Evolutionary conservation across 2,113 vertebrate genomes (phyloP).

Genomic region (Abramis brama): DNA sequence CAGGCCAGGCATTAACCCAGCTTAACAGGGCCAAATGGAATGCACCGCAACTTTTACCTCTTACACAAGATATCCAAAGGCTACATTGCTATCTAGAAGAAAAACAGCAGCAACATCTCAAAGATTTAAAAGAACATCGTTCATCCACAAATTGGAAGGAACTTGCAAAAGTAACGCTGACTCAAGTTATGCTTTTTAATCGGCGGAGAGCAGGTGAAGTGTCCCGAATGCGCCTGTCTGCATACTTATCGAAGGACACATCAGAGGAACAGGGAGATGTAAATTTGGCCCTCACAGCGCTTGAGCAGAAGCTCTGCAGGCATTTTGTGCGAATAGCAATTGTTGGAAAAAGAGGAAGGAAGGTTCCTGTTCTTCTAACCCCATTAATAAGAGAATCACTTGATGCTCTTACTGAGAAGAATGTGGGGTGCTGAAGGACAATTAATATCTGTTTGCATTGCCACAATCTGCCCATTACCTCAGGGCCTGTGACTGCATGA

Average conservation of each 20-base stretch:
- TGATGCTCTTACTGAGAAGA: slow-evolving; percentile 24
- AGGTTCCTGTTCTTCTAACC: slow-evolving; percentile 16
- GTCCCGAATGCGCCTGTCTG: slow-evolving; percentile 35
- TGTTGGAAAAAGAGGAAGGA: slow-evolving; percentile 41
- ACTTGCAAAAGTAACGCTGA: slow-evolving; percentile 27
- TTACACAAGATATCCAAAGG: slow-evolving; percentile 39
- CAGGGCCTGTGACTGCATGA: slow-evolving; percentile 41
- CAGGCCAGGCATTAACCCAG: not conserved
- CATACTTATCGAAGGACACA: slow-evolving; percentile 15
- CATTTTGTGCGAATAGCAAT: slow-evolving; percentile 37
- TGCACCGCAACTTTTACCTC: slow-evolving; percentile 10
- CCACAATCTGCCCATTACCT: slow-evolving; percentile 5
- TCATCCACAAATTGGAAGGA: slow-evolving; percentile 2
- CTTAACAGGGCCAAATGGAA: slow-evolving; percentile 37
- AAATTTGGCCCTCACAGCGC: slow-evolving; percentile 25
- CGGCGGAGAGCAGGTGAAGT: slow-evolving; percentile 46
- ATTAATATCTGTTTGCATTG: slow-evolving; percentile 45
- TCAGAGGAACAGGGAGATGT: slow-evolving; percentile 28
- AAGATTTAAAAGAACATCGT: not conserved
- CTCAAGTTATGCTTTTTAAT: slow-evolving; percentile 40
- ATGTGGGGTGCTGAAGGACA: slow-evolving; percentile 42
- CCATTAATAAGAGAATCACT: slow-evolving; percentile 28
- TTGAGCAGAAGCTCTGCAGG: slow-evolving; percentile 38
- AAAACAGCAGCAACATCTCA: slow-evolving; percentile 6
- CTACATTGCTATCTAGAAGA: slow-evolving; percentile 35